Conservation (phyloP, 2,888 invertebrate genomes). For the Siphlonurus alternatus region DNA sequence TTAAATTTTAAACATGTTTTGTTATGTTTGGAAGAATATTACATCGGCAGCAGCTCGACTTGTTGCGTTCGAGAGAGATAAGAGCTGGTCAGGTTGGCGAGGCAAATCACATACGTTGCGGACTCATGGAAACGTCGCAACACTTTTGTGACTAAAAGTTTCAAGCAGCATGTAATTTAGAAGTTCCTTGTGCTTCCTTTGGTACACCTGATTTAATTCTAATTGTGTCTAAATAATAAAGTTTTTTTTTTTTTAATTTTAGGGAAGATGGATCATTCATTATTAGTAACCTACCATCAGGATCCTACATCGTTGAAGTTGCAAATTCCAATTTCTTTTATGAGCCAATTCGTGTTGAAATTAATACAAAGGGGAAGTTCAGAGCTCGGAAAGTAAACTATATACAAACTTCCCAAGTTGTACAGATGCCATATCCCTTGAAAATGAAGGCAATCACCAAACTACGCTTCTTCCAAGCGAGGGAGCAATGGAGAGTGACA, state of each 20-base stretch:
- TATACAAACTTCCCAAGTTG: slow-evolving; percentile 78
- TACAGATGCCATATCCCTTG: slow-evolving; percentile 84
- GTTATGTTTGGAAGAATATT: no score
- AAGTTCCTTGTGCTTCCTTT: neutral
- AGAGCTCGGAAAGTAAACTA: slow-evolving; percentile 88
- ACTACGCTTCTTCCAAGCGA: slow-evolving; percentile 74
- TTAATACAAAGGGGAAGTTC: slow-evolving; percentile 92
- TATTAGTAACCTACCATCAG: slow-evolving; percentile 73
- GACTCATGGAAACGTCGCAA: no score
- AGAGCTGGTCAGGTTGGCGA: no score
- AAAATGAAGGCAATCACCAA: slow-evolving; percentile 68
- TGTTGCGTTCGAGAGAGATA: no score
- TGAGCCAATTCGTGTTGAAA: slow-evolving; percentile 90
- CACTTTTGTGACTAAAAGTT: no score
- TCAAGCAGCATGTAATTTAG: no score
- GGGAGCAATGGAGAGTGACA: slow-evolving; percentile 94
- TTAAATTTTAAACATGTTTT: no score
- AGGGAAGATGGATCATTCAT: slow-evolving; percentile 83
- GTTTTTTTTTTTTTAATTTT: slow-evolving; percentile 19
- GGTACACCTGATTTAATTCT: neutral
- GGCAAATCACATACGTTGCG: no score
- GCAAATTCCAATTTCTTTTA: slow-evolving; percentile 80
- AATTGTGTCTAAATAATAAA: slow-evolving; percentile 5
- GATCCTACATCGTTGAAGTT: slow-evolving; percentile 88
- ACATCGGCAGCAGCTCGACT: no score